These are phyloP conservation scores for Mesorhabditis spiculigera DNA, from an alignment of 2,888 invertebrate species.

Conservation along the genomic window DNA sequence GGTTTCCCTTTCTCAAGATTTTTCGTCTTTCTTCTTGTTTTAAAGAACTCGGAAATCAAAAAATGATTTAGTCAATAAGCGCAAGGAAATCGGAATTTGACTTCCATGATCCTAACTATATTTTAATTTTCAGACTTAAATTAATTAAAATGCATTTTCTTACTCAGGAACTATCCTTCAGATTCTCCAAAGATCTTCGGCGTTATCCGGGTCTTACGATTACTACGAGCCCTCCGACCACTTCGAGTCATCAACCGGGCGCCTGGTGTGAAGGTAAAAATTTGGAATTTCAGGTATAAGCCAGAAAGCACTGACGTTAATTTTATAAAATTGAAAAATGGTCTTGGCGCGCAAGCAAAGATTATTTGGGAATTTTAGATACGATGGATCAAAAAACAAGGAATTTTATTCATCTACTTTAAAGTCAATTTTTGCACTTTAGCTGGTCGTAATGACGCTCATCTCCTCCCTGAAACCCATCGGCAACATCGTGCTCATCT, in stretches of 20 bases:
- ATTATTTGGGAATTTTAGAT: too few relatives aligned
- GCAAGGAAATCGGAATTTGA: too few relatives aligned
- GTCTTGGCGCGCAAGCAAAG: too few relatives aligned
- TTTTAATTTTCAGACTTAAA: too few relatives aligned
- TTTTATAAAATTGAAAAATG: too few relatives aligned
- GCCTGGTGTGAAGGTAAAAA: constrained; percentile 80
- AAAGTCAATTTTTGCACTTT: background rate
- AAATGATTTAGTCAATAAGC: too few relatives aligned
- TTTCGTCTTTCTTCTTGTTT: too few relatives aligned
- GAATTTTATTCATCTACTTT: background rate
- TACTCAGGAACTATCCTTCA: too few relatives aligned
- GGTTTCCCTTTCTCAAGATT: too few relatives aligned
- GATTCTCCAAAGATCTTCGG: constrained; percentile 89
- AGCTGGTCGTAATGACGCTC: constrained; percentile 92
- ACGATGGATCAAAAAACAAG: background rate
- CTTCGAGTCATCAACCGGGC: constrained; percentile 93
- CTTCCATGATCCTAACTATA: too few relatives aligned
- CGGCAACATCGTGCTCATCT: constrained; percentile 98
- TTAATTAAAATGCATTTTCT: too few relatives aligned
- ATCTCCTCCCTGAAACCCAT: constrained; percentile 91
- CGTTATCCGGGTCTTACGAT: constrained; percentile 90
- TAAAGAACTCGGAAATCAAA: too few relatives aligned
- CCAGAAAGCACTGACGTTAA: background rate
- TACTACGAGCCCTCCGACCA: constrained; percentile 89
- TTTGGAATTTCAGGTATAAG: background rate